phyloP scores from a whole-genome alignment of 2,888 invertebrate genomes.

The Augiades crinisus region DNA sequence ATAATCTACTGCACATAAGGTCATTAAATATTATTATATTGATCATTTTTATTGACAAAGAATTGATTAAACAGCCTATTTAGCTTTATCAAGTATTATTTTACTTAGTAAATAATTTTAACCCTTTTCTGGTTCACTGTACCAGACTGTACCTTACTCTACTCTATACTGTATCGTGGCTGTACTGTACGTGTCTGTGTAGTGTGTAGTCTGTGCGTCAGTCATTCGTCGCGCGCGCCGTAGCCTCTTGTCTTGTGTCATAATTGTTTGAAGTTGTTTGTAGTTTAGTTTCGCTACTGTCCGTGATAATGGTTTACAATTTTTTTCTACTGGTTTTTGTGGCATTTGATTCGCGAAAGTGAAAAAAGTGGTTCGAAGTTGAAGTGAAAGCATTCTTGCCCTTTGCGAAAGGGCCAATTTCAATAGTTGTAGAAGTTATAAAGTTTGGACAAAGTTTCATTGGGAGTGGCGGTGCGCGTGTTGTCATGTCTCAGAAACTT shows the following conservation, averaged over 20 bases:
- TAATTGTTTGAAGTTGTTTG: constrained; percentile 37
- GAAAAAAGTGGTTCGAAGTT: constrained; percentile 36
- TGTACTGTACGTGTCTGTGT: background rate
- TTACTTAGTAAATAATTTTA: too few relatives aligned
- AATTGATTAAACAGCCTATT: too few relatives aligned
- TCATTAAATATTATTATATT: background rate
- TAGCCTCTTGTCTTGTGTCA: constrained; percentile 27
- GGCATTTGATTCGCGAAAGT: constrained; percentile 37
- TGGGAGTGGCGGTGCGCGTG: constrained; percentile 57
- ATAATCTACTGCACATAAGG: too few relatives aligned
- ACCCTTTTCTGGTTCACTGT: too few relatives aligned
- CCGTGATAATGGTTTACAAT: constrained; percentile 45
- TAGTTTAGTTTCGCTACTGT: constrained; percentile 45
- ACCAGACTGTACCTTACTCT: too few relatives aligned
- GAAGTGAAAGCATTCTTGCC: constrained; percentile 26
- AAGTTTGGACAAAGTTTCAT: constrained; percentile 48
- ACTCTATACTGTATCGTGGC: background rate
- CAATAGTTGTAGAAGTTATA: constrained; percentile 28
- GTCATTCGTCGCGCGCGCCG: constrained; percentile 29
- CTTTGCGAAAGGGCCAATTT: constrained; percentile 1
- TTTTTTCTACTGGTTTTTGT: constrained; percentile 39
- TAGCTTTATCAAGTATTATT: too few relatives aligned
- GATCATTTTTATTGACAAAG: too few relatives aligned
- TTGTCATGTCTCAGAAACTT: constrained; percentile 69
- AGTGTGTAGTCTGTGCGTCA: constrained; percentile 32